phyloP scores from a whole-genome alignment of 1,140 invertebrate species.

The Palaemon carinicauda region DNA sequence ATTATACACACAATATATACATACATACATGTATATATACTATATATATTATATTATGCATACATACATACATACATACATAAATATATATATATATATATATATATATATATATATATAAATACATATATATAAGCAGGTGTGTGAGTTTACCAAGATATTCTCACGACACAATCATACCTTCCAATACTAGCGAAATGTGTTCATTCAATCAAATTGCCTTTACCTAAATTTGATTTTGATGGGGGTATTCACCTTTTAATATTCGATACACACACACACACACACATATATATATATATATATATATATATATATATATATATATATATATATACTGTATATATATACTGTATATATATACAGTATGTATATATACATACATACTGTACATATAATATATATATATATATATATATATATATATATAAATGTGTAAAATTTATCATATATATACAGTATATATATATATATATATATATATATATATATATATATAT shows the following conservation, averaged over 20 bases:
- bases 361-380: background rate
- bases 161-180: too few species aligned
- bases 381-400: background rate
- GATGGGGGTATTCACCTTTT: too few species aligned
- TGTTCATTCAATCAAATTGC: too few species aligned
- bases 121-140: background rate
- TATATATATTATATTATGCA: too few species aligned
- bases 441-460: background rate
- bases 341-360: too few species aligned
- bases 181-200: too few species aligned
- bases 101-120: background rate
- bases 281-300: background rate
- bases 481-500: constrained; percentile 9
- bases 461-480: background rate
- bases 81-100: background rate
- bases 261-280: background rate
- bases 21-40: background rate
- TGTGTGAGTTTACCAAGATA: too few species aligned
- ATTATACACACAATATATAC: background rate
- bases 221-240: too few species aligned
- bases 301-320: background rate
- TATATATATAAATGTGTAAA: too few species aligned
- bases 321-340: background rate
- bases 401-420: too few species aligned
- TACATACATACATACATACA: background rate